phyloP scores from a whole-genome alignment of 2,797 vertebrate species.

The Leptodactylus fallax region DNA sequence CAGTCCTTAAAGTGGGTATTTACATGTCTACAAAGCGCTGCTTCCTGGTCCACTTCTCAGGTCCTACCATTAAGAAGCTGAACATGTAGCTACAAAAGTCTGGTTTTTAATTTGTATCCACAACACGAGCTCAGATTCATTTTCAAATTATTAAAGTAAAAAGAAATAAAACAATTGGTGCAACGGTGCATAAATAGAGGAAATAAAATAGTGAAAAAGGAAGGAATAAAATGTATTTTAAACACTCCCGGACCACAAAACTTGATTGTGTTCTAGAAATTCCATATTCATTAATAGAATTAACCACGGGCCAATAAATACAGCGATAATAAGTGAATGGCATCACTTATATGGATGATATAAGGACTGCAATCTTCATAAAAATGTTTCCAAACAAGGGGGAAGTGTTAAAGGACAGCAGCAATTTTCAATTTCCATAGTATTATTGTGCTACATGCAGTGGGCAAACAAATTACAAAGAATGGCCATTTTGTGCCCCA shows the following conservation, averaged over 20 bases:
- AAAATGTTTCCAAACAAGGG: conserved; percentile 62
- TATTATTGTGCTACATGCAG: conserved; percentile 64
- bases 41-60: background rate
- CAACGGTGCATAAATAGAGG: conserved; percentile 59
- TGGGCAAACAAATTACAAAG: conserved; percentile 65
- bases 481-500: conserved; percentile 64
- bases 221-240: conserved; percentile 63
- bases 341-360: conserved; percentile 60
- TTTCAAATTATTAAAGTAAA: conserved; percentile 58
- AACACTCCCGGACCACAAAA: conserved; percentile 62
- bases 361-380: conserved; percentile 64
- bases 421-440: conserved; percentile 62
- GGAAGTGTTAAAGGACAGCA: conserved; percentile 61
- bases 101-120: conserved; percentile 50
- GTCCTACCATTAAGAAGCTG: conserved; percentile 11
- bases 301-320: conserved; percentile 63
- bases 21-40: conserved; percentile 34
- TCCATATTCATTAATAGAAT: conserved; percentile 65
- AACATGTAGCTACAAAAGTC: conserved; percentile 29
- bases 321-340: conserved; percentile 52
- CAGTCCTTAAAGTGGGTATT: conserved; percentile 33
- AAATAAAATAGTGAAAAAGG: conserved; percentile 53
- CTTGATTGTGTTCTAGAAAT: conserved; percentile 63
- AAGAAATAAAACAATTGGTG: conserved; percentile 59
- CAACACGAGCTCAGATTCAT: conserved; percentile 47